Evolutionary conservation across 2,113 vertebrate genomes (phyloP).

Genomic region (Pollachius pollachius): DNA sequence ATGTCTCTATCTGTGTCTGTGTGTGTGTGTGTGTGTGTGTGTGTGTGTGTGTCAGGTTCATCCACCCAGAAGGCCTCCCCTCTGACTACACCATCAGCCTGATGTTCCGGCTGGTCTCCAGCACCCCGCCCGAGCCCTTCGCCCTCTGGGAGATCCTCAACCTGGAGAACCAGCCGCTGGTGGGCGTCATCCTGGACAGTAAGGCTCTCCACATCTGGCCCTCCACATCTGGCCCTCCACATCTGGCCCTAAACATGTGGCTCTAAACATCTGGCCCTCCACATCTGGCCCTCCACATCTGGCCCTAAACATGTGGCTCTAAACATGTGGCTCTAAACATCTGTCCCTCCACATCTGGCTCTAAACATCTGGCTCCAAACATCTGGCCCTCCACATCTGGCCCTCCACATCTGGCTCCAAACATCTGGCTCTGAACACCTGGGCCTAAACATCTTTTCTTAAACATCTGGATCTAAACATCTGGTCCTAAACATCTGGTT

Average conservation of each 20-base stretch:
- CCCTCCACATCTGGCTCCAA: too few relatives aligned
- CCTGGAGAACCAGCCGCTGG: slow-evolving; percentile 84
- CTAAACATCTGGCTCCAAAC: slow-evolving; percentile 65
- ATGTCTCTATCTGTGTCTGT: too few relatives aligned
- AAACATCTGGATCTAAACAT: too few relatives aligned
- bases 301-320: too few relatives aligned
- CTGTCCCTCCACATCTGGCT: too few relatives aligned
- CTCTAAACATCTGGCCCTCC: too few relatives aligned
- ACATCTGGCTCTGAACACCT: too few relatives aligned
- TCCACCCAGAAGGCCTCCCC: slow-evolving; percentile 94
- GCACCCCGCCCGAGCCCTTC: slow-evolving; percentile 91
- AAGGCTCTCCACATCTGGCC: slow-evolving; percentile 55
- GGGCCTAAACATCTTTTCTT: not conserved
- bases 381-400: too few relatives aligned
- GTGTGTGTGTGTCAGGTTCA: slow-evolving; percentile 68
- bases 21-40: too few relatives aligned
- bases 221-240: not conserved
- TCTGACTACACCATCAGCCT: slow-evolving; percentile 93
- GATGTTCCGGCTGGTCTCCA: slow-evolving; percentile 88
- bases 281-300: not conserved
- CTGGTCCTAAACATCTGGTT: too few relatives aligned
- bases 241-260: not conserved
- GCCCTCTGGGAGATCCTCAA: slow-evolving; percentile 97
- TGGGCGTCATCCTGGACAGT: slow-evolving; percentile 96
- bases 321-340: too few relatives aligned